Evolutionary conservation across 2,888 invertebrate genomes (phyloP).

Genomic region (Mythimna ferrago): DNA sequence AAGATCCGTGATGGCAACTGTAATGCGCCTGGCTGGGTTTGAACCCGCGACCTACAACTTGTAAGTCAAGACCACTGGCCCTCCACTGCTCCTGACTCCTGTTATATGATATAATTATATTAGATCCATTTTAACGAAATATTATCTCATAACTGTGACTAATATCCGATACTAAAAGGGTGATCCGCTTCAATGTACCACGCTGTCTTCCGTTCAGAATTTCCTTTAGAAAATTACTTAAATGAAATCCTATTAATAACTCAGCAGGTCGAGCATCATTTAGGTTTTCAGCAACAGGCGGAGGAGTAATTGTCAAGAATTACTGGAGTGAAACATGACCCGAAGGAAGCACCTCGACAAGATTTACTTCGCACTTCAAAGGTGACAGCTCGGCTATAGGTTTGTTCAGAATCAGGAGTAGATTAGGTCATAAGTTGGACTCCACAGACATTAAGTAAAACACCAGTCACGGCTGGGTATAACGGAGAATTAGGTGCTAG

Average conservation of each 20-base stretch:
- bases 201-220: slow-evolving; percentile 22
- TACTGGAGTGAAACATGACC: slow-evolving; percentile 38
- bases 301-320: slow-evolving; percentile 45
- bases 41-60: too few species aligned
- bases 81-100: too few species aligned
- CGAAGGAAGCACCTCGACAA: background rate
- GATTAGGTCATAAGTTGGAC: too few species aligned
- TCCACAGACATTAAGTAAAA: too few species aligned
- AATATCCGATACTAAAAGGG: background rate
- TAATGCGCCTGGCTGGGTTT: too few species aligned
- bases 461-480: too few species aligned
- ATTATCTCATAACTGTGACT: background rate
- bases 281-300: slow-evolving; percentile 35
- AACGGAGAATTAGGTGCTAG: too few species aligned
- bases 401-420: too few species aligned
- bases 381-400: slow-evolving; percentile 11
- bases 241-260: slow-evolving; percentile 43
- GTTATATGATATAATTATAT: background rate
- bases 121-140: background rate
- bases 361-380: slow-evolving; percentile 38
- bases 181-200: slow-evolving; percentile 1
- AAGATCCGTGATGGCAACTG: too few species aligned
- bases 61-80: too few species aligned
- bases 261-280: slow-evolving; percentile 20
- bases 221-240: slow-evolving; percentile 41